phyloP scores from a whole-genome alignment of 2,888 invertebrate species.

The Agapetus fuscipes region DNA sequence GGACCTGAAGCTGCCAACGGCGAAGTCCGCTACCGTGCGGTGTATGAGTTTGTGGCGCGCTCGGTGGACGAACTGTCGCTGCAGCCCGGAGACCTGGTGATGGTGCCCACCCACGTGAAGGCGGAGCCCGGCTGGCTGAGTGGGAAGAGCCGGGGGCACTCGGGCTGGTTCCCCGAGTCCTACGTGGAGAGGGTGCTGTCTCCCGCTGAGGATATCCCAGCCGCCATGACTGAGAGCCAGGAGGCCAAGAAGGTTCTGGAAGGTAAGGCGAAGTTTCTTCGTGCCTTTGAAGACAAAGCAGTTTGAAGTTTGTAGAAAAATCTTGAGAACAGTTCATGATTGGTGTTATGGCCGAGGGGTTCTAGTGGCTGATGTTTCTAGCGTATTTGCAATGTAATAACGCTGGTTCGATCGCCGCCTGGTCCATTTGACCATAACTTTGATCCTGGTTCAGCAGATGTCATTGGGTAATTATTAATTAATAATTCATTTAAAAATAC shows the following conservation, averaged over 20 bases:
- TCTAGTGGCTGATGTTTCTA: no score
- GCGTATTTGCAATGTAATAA: no score
- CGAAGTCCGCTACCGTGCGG: slow-evolving; percentile 69
- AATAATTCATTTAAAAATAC: no score
- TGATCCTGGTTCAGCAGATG: no score
- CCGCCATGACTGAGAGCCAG: slow-evolving; percentile 34
- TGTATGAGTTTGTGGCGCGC: slow-evolving; percentile 89
- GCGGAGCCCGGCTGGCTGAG: slow-evolving; percentile 98
- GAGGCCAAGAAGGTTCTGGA: slow-evolving; percentile 39
- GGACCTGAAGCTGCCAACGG: no score
- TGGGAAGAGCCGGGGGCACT: slow-evolving; percentile 77
- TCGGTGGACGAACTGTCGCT: slow-evolving; percentile 89
- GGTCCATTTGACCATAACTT: no score
- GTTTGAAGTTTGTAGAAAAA: no score
- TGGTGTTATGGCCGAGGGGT: no score
- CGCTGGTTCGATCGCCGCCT: no score
- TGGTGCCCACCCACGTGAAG: slow-evolving; percentile 65
- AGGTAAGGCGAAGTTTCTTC: no score
- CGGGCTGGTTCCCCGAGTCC: slow-evolving; percentile 95
- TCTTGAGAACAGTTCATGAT: slow-evolving; percentile 23
- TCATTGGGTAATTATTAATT: no score
- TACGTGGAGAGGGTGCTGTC: slow-evolving; percentile 71
- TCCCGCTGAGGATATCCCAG: slow-evolving; percentile 30
- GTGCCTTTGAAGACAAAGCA: not conserved
- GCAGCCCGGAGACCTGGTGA: slow-evolving; percentile 87